Base-by-base conservation (phyloP, 2,797 vertebrate genomes). In the Melanotaenia boesemani region DNA sequence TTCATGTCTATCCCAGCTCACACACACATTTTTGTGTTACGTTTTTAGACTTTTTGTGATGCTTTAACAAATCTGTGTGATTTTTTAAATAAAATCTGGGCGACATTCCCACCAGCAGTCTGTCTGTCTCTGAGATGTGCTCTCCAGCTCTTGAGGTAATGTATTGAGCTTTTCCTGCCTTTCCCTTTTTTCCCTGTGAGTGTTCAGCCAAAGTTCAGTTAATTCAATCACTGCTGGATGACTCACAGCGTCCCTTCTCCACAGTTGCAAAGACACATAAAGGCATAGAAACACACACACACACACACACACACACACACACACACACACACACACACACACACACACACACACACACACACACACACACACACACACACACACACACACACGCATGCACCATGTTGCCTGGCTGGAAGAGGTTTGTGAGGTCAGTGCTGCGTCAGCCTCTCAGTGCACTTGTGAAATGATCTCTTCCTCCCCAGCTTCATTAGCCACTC, bases 201-300 rank as follows among this genome's bases (percentile, higher is more conserved):
- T 81, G 79, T 83, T 81, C 85, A 87, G 84, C 77, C 72, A 86
- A 84, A 87, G 83, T 90, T 92, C 76, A 87, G 81, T 75, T 90
- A 90, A 93, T 92, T 91, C 87, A 87, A 91, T 92, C 82, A 82
- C 76, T 66, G 75, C 32, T 86, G 82, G 86, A 87, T 93, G 92
- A 92, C 86, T 92, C 92, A 92, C 48, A 80, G 77, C 78, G 86
- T 87, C 85, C 79, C 67, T 77, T 80, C 77, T 82, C 67, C 69
- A 73, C 69, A 86, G 63, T 83, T 63, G 22, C 82, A 79, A 50
- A 70, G 3, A 54, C 68, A 60, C 61, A 71, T 69, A 2, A 54
- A 67, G 6, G 22, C 41, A 22, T 22, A 50, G 24, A 24, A 22
- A 15, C 64, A 41, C 36, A 20, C 41, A 57, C 36, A 63, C 67